Conservation (phyloP, 1,140 invertebrate genomes). For the Drosophila tani region DNA sequence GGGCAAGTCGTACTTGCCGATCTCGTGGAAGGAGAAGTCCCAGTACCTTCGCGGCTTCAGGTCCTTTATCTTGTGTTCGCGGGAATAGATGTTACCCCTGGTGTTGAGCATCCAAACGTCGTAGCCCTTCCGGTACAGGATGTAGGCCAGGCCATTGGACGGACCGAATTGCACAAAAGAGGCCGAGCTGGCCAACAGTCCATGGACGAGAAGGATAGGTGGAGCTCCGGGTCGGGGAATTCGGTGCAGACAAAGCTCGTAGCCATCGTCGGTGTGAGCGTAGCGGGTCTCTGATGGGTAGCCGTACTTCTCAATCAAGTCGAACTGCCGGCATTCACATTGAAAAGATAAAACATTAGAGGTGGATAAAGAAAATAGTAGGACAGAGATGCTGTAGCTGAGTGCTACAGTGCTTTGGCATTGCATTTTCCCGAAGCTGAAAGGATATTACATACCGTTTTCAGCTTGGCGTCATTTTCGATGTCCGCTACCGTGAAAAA, state of each 20-base stretch:
- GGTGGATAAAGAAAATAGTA: background rate
- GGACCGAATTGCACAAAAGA: slow-evolving; percentile 87
- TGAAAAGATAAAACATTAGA: background rate
- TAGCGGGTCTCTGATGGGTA: slow-evolving; percentile 86
- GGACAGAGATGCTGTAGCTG: background rate
- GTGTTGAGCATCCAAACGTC: slow-evolving; percentile 91
- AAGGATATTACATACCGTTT: slow-evolving; percentile 1
- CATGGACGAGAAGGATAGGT: slow-evolving; percentile 88
- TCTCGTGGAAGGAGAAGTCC: slow-evolving; percentile 89
- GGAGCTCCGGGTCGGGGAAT: slow-evolving; percentile 48
- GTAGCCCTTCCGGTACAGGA: slow-evolving; percentile 88
- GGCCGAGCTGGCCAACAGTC: slow-evolving; percentile 86
- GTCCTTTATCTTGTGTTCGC: slow-evolving; percentile 85
- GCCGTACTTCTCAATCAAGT: slow-evolving; percentile 85
- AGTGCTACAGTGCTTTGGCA: background rate
- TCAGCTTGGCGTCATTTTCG: slow-evolving; percentile 1
- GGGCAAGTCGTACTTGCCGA: slow-evolving; percentile 89
- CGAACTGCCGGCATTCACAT: slow-evolving; percentile 28
- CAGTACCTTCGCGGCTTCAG: slow-evolving; percentile 78
- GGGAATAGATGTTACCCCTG: slow-evolving; percentile 89
- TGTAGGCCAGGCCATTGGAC: slow-evolving; percentile 85
- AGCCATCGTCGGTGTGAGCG: slow-evolving; percentile 85
- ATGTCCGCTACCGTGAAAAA: slow-evolving; percentile 8
- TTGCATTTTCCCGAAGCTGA: background rate
- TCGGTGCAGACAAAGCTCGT: slow-evolving; percentile 85